Base-by-base conservation (phyloP, 1,140 invertebrate genomes). In the Cylas formicarius region DNA sequence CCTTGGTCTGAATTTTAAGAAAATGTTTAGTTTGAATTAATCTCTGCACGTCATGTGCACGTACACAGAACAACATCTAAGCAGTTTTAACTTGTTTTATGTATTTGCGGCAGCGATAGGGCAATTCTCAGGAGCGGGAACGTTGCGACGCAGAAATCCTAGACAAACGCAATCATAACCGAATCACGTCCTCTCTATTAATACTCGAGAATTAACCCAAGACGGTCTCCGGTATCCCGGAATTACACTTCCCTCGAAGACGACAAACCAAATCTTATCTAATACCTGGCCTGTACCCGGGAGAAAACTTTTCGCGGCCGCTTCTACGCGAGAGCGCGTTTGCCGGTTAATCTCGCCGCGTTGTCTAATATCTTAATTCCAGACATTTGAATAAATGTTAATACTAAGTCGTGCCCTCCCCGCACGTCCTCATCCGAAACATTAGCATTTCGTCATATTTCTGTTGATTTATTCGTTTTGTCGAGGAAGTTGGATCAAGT, bases 361-460 rank as follows among this genome's bases (percentile, higher is more conserved):
- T 39, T 41, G 38, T 29, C 27, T 57, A 57, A 57, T 57, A 55
- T 52, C 55, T 57, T 57, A 55, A 55, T 52, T 55, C 50, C 55
- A 35, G 47, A 49, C 50, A 57, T 57, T 56, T 56, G 52, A 56
- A 56, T 56, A 56, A 56, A 56, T 56, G 55, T 53, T 56, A 54
- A 56, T 56, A 56, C 52, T 45, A 54, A 54, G 44, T 46, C 29
- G 23, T 34, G 40, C 13, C 27, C 19, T 31, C 27, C 31, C n/a
- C n/a, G n/a, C n/a, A n/a, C n/a, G 44, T 38, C 31, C 29, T 11
- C 35, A 37, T 46, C 44, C 44, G 21, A 44, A 31, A 47, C 48
- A 47, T 46, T 40, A 46, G 44, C 23, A 31, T 52, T 52, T 52
- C 50, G 41, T 52, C 50, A 52, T 52, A 48, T 27, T 42, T 52